Evolutionary conservation across 2,888 invertebrate genomes (phyloP).

Genomic region (Brenthis daphne): DNA sequence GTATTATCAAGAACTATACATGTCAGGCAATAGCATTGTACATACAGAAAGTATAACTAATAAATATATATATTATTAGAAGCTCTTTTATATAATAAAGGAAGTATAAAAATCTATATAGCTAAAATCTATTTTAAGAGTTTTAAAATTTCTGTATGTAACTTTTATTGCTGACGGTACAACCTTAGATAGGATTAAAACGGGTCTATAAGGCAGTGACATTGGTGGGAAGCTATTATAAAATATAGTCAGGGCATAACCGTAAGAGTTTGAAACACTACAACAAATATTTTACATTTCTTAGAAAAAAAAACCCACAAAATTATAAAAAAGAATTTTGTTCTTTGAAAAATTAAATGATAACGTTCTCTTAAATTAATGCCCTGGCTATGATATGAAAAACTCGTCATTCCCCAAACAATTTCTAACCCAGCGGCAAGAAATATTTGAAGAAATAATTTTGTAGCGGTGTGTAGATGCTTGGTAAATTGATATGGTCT

Average conservation of each 20-base stretch:
- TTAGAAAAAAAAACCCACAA: background rate
- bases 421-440: constrained; percentile 14
- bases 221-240: constrained; percentile 49
- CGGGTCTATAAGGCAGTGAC: constrained; percentile 50
- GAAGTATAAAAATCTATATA: constrained; percentile 14
- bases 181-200: constrained; percentile 16
- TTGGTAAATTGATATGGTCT: constrained; percentile 50
- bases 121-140: constrained; percentile 13
- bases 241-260: constrained; percentile 16
- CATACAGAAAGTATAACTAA: constrained; percentile 12
- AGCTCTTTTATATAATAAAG: constrained; percentile 17
- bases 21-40: constrained; percentile 3
- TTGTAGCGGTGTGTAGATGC: constrained; percentile 7
- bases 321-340: no score
- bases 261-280: background rate
- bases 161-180: constrained; percentile 29
- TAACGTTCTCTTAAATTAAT: background rate
- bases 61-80: constrained; percentile 16
- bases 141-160: constrained; percentile 8
- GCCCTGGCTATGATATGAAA: constrained; percentile 31
- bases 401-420: constrained; percentile 50
- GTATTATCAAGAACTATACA: constrained; percentile 11
- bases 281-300: background rate
- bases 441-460: constrained; percentile 21
- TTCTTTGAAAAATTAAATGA: background rate